These are phyloP conservation scores for Apamea anceps DNA, from an alignment of 2,888 invertebrate genomes.

Conservation along the genomic window DNA sequence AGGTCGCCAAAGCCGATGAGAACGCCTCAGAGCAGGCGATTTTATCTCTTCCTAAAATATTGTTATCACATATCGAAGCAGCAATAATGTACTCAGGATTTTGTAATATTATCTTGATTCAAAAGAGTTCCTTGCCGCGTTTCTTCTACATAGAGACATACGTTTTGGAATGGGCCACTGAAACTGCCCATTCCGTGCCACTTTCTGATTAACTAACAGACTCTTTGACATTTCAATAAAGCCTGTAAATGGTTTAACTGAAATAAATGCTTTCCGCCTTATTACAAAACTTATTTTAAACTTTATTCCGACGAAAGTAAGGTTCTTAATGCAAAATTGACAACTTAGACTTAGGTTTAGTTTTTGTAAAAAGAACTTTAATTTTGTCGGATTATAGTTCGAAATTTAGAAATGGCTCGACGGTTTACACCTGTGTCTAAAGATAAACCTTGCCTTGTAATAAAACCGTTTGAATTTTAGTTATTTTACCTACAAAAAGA, in stretches of 20 bases:
- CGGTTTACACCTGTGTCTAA: too few relatives aligned
- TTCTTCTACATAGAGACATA: background rate
- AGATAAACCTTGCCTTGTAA: too few relatives aligned
- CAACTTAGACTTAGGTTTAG: too few relatives aligned
- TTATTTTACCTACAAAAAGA: background rate
- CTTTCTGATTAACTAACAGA: background rate
- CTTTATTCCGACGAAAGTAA: too few relatives aligned
- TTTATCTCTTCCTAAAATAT: background rate
- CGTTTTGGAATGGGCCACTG: background rate
- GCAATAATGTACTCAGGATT: background rate
- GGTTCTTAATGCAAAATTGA: too few relatives aligned
- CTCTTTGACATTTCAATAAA: background rate
- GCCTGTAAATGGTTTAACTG: background rate
- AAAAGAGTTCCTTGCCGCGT: background rate
- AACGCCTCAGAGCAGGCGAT: background rate
- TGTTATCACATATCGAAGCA: background rate
- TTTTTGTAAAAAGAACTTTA: too few relatives aligned
- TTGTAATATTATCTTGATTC: background rate
- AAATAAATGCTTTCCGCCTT: background rate
- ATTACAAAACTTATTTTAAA: too few relatives aligned
- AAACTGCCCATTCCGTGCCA: background rate
- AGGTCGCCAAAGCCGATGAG: slow-evolving; percentile 16
- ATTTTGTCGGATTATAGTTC: too few relatives aligned
- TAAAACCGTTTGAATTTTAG: background rate
- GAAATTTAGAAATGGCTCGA: too few relatives aligned